These are phyloP conservation scores for Poecilobothrus nobilitatus DNA, from an alignment of 2,888 invertebrate species.

Conservation along the genomic window DNA sequence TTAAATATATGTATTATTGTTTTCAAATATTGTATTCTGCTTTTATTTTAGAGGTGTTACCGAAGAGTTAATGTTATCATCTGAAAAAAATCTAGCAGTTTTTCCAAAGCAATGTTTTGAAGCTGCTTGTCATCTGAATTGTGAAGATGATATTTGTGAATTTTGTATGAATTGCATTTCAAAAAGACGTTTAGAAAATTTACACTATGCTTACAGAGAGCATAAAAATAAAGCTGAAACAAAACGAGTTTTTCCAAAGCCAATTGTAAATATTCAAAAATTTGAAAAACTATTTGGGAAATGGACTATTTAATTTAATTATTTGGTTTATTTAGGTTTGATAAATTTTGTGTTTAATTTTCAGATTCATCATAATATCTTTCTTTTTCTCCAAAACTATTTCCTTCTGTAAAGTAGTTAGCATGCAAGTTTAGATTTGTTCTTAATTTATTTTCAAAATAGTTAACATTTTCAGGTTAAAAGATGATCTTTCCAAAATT, in stretches of 20 bases:
- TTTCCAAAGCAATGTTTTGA: slow-evolving; percentile 59
- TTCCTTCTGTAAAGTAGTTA: too few species aligned
- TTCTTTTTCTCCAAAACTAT: too few species aligned
- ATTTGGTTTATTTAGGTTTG: slow-evolving; percentile 18
- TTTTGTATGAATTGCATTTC: slow-evolving; percentile 72
- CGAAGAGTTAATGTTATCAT: slow-evolving; percentile 57
- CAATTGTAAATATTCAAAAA: slow-evolving; percentile 43
- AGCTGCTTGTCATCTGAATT: slow-evolving; percentile 51
- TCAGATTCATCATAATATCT: slow-evolving; percentile 5
- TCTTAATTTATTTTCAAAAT: too few species aligned
- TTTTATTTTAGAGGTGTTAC: slow-evolving; percentile 42
- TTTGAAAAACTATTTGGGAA: neutral
- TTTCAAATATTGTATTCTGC: neutral
- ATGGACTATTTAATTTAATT: neutral
- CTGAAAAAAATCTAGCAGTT: slow-evolving; percentile 72
- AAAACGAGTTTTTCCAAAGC: slow-evolving; percentile 71
- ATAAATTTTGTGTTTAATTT: slow-evolving; percentile 20
- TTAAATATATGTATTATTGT: neutral
- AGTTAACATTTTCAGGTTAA: too few species aligned
- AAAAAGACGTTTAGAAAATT: slow-evolving; percentile 47
- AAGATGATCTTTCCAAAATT: too few species aligned
- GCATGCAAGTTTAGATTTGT: too few species aligned
- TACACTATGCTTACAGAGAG: slow-evolving; percentile 68
- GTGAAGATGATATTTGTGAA: slow-evolving; percentile 59
- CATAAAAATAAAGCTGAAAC: slow-evolving; percentile 72